Percentiles rank a stretch among this genome's conserved stretches.
Evolutionary conservation across 2,113 vertebrate genomes (phyloP).

Genomic region (Urocynchramus pylzowi): DNA sequence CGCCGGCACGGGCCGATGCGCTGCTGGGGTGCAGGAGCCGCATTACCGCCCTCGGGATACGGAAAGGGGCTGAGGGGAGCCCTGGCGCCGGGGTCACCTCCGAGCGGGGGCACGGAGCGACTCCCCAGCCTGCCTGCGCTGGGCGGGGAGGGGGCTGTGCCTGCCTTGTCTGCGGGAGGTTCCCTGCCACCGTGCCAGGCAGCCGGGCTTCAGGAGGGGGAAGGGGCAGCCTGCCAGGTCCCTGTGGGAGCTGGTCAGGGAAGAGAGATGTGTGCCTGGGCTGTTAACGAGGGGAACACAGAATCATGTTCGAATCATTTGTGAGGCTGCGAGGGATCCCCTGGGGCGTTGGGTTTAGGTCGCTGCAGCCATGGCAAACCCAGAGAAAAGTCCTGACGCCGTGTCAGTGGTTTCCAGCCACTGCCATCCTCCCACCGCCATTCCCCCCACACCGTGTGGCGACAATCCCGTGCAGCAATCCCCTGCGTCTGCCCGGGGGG

Average conservation of each 20-base stretch:
- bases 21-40: neutral
- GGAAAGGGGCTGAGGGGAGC: neutral
- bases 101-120: neutral
- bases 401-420: neutral
- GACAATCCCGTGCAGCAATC: accelerated
- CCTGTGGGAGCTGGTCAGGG: neutral
- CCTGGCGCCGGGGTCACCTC: too few relatives aligned
- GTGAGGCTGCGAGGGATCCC: neutral
- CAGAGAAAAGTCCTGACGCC: neutral
- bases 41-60: neutral
- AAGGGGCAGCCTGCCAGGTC: neutral
- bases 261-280: neutral
- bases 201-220: neutral
- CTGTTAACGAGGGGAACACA: neutral
- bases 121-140: neutral
- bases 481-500: accelerated
- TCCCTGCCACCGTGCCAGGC: neutral
- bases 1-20: neutral
- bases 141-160: neutral
- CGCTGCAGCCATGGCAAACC: neutral
- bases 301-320: neutral
- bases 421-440: neutral
- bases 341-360: neutral
- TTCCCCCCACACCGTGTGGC: neutral
- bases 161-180: neutral